Evolutionary conservation across 35 echinoderm and acorn worm species (phyloP), one percentile per base, ranked within the genome.

Genomic region (Ophioderma brevispina): DNA sequence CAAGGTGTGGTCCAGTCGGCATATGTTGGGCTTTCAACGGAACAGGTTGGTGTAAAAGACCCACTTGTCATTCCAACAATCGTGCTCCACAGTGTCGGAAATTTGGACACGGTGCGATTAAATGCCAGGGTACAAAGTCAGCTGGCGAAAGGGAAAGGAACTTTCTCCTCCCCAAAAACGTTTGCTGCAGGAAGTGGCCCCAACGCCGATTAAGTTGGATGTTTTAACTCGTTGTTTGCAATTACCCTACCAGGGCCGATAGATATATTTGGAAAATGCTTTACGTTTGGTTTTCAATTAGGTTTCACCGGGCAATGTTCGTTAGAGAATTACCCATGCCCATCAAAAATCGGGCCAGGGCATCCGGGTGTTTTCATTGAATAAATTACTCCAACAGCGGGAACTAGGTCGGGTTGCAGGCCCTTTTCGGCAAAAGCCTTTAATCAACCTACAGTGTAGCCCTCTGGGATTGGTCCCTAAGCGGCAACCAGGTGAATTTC

Each of bases 391-490:
- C 8, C 8, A 52, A 83, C 17, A 83, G 46, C 39, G 21, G 0
- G 13, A 42, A 15, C 49, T 55, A 32, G 40, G 40, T 42, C 28
- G 35, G 15, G 59, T 82, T n/a, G 78, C 33, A 31, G 88, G 31
- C 64, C 88, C 39, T 0, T 90, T 82, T 55, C 35, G 21, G 0
- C 33, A 31, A 2, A 39, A 33, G 8, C 88, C 78, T 21, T 82
- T 90, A 37, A 17, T 33, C 21, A 82, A 55, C 75, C 37, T 90
- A 28, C 79, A 59, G 15, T 52, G 1, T 30, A 84, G 49, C 40
- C 89, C 89, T 40, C 46, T 91, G 31, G 89, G 81, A 10, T 36
- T 91, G 1, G 89, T 85, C 42, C 89, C 89, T 33, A 91, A 91
- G 38, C 38, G 31, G 13, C 30, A 84, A 34, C 89, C 89, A 75